Conservation (phyloP, 2,888 invertebrate species). For the Stictocephala bisonia region DNA sequence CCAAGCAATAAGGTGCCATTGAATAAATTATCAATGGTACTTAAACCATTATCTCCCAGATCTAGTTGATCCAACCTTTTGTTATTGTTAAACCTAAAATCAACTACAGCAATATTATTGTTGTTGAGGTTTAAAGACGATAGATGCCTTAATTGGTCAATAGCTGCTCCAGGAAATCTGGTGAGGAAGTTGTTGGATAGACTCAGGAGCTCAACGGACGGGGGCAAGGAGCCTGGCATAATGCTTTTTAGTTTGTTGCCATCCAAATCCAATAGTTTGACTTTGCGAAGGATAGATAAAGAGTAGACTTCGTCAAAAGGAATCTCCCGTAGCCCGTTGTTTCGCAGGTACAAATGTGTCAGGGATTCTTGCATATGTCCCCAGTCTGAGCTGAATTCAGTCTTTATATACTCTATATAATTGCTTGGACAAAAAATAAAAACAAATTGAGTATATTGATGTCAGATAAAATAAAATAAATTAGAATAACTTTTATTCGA, state of each 20-base stretch:
- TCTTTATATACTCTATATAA: constrained; percentile 76
- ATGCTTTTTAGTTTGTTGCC: constrained; percentile 66
- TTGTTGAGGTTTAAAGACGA: constrained; percentile 77
- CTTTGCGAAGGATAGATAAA: constrained; percentile 64
- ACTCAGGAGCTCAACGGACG: constrained; percentile 76
- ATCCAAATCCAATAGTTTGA: constrained; percentile 77
- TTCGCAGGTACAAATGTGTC: constrained; percentile 81
- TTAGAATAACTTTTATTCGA: too few relatives aligned
- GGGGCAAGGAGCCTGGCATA: constrained; percentile 72
- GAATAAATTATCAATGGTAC: constrained; percentile 57
- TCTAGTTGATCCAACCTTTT: constrained; percentile 84
- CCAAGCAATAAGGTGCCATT: constrained; percentile 64
- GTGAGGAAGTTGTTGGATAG: constrained; percentile 79
- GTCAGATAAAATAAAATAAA: too few relatives aligned
- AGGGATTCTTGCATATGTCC: constrained; percentile 80
- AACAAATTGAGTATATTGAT: too few relatives aligned
- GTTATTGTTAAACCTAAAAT: constrained; percentile 69
- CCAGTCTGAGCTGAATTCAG: constrained; percentile 72
- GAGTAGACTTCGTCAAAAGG: constrained; percentile 68
- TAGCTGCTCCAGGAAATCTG: constrained; percentile 74
- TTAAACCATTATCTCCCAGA: constrained; percentile 84
- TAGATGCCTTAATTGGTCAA: constrained; percentile 72
- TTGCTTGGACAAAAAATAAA: too few relatives aligned
- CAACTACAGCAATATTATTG: constrained; percentile 71
- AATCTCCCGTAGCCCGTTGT: constrained; percentile 76